Conservation (phyloP, 2,113 vertebrate species). For the Corythaixoides concolor region DNA sequence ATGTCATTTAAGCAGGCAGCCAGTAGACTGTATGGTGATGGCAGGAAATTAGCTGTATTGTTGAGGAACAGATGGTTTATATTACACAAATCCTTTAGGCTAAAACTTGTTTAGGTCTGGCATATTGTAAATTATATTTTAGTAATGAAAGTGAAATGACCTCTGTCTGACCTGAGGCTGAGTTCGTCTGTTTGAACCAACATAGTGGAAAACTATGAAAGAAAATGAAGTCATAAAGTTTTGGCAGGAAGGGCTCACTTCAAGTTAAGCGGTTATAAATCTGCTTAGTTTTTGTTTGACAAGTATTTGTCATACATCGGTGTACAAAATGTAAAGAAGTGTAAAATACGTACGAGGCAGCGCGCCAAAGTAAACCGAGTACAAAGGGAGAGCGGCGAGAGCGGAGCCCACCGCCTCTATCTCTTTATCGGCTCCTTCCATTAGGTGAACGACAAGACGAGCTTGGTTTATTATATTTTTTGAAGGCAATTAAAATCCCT, state of each 20-base stretch:
- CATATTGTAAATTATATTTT: slow-evolving; percentile 87
- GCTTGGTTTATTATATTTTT: slow-evolving; percentile 49
- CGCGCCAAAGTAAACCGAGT: slow-evolving; percentile 71
- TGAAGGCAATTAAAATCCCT: slow-evolving; percentile 66
- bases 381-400: slow-evolving; percentile 56
- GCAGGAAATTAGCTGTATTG: slow-evolving; percentile 85
- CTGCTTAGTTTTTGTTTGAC: slow-evolving; percentile 80
- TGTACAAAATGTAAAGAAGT: slow-evolving; percentile 76
- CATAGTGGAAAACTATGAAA: slow-evolving; percentile 75
- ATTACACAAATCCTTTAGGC: slow-evolving; percentile 87
- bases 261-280: slow-evolving; percentile 74
- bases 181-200: slow-evolving; percentile 77
- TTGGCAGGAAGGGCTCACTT: slow-evolving; percentile 77
- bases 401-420: slow-evolving; percentile 27
- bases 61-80: slow-evolving; percentile 90
- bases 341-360: slow-evolving; percentile 74
- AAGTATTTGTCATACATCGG: slow-evolving; percentile 78
- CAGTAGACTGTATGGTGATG: slow-evolving; percentile 74
- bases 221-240: slow-evolving; percentile 81
- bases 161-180: slow-evolving; percentile 80
- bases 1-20: slow-evolving; percentile 70
- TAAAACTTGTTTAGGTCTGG: slow-evolving; percentile 87
- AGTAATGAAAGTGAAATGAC: slow-evolving; percentile 86
- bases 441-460: slow-evolving; percentile 57
- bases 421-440: slow-evolving; percentile 65